A percentile compares a stretch with the other conserved stretches of the same genome.
Evolutionary conservation across 1,140 invertebrate species (phyloP).

Genomic region (Tribolium castaneum): DNA sequence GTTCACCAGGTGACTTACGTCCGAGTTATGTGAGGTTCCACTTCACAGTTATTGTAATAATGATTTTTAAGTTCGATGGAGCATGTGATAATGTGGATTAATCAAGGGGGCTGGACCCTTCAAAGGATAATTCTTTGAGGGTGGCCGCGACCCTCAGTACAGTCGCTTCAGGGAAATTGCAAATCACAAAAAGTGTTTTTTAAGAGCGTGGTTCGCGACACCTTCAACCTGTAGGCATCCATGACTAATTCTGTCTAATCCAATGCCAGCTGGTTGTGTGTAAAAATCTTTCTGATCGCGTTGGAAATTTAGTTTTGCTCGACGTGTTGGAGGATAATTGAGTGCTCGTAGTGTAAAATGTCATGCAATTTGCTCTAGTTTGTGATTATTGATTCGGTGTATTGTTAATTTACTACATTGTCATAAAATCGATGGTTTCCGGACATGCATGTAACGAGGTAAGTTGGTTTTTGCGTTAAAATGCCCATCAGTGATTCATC

Average conservation of each 20-base stretch:
- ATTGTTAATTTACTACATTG: conserved; percentile 9
- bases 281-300: neutral
- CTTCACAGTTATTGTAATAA: no score
- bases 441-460: conserved; percentile 19
- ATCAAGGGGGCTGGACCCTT: neutral
- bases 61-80: no score
- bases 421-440: conserved; percentile 23
- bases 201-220: conserved; percentile 8
- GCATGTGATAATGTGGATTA: no score
- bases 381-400: neutral
- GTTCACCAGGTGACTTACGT: no score
- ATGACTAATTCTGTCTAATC: conserved; percentile 31
- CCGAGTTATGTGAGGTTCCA: no score
- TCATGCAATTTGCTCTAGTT: no score
- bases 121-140: neutral
- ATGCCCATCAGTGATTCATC: no score
- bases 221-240: conserved; percentile 25
- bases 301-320: neutral
- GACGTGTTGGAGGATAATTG: no score
- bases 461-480: neutral
- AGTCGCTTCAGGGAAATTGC: neutral
- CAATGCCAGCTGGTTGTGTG: conserved; percentile 22
- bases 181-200: neutral
- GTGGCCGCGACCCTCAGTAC: neutral
- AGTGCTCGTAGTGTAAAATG: neutral